These are phyloP conservation scores for Thereva nobilitata DNA, from an alignment of 2,888 invertebrate species.

Conservation along the genomic window DNA sequence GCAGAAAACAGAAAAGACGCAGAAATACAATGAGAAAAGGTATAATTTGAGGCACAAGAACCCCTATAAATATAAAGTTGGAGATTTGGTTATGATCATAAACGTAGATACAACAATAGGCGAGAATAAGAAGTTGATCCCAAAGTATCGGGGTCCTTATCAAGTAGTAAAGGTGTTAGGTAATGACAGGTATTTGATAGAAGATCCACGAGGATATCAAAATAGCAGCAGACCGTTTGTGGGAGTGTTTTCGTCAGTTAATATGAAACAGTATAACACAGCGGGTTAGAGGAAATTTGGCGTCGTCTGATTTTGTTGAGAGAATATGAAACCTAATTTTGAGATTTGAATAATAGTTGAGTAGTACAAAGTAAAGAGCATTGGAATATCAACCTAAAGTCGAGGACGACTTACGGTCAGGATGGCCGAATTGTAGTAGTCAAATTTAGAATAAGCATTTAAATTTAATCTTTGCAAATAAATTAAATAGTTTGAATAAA, in stretches of 20 bases:
- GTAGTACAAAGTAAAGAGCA: no score
- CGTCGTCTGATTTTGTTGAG: no score
- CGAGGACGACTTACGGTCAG: no score
- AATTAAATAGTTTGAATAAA: no score
- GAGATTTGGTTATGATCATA: conserved; percentile 44
- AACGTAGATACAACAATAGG: conserved; percentile 42
- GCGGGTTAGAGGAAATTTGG: no score
- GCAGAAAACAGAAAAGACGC: conserved; percentile 39
- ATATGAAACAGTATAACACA: conserved; percentile 33
- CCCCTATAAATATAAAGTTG: conserved; percentile 39
- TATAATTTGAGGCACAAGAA: conserved; percentile 46
- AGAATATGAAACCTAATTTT: no score
- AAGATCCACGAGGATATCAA: conserved; percentile 38
- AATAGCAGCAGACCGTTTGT: conserved; percentile 25
- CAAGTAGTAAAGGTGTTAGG: conserved; percentile 37
- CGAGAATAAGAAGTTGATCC: conserved; percentile 44
- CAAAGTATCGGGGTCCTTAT: conserved; percentile 45
- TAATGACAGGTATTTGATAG: conserved; percentile 43
- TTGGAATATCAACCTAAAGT: no score
- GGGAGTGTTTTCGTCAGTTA: conserved; percentile 24
- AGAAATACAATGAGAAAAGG: conserved; percentile 44
- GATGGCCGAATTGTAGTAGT: no score
- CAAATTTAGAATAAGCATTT: no score
- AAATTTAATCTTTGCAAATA: no score
- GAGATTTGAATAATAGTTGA: no score